Conservation (phyloP, 2,113 vertebrate genomes). For the Cryptomyrus ogoouensis region DNA sequence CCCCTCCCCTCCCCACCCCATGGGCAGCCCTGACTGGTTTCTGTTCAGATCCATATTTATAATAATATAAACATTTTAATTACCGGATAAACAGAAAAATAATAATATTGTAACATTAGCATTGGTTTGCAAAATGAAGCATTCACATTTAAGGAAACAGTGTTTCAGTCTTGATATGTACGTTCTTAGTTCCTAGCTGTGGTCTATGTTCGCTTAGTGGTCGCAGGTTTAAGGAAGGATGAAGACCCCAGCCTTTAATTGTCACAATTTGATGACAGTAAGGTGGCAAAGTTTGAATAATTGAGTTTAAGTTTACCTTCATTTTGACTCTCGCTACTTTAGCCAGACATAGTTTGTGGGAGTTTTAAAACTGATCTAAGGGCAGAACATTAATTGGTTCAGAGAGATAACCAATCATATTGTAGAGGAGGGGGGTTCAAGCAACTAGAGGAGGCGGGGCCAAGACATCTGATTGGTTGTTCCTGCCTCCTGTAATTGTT, state of each 20-base stretch:
- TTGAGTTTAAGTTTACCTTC: neutral
- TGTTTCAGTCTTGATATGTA: neutral
- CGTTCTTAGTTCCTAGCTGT: neutral
- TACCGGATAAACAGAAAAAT: neutral
- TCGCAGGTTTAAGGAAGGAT: neutral
- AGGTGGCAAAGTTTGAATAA: neutral
- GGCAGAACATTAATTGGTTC: neutral
- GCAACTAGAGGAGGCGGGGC: neutral
- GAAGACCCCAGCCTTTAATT: neutral
- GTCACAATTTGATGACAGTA: neutral
- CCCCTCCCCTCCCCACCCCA: too few species aligned
- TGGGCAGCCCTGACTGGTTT: neutral
- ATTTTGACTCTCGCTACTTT: neutral
- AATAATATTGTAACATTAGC: neutral
- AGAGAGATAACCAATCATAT: neutral
- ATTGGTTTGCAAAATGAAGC: neutral
- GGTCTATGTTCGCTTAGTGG: neutral
- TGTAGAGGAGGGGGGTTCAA: neutral
- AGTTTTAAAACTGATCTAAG: neutral
- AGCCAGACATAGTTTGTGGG: neutral
- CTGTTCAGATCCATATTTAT: neutral
- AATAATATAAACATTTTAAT: neutral
- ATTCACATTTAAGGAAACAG: neutral
- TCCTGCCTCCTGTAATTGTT: neutral
- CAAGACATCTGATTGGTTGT: neutral